phyloP scores from a whole-genome alignment of 2,797 vertebrate species.

The Erethizon dorsatum region DNA sequence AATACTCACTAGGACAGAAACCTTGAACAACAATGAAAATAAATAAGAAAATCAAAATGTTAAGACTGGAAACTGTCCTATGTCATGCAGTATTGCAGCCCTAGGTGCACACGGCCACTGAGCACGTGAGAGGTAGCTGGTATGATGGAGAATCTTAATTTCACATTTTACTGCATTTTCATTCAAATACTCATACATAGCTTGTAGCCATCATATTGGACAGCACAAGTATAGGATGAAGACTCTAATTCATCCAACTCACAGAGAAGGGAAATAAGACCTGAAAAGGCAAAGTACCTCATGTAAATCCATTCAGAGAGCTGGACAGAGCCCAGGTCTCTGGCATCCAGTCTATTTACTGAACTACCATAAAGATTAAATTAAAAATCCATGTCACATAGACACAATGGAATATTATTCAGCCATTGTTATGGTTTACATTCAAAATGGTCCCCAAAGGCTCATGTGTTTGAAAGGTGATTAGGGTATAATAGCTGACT shows the following conservation, averaged over 20 bases:
- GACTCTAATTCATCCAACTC: neutral
- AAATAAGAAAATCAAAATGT: neutral
- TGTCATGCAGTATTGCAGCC: neutral
- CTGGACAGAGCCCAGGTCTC: neutral
- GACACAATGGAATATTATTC: too few species aligned
- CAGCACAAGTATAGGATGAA: neutral
- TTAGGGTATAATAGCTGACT: too few species aligned
- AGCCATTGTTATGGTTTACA: too few species aligned
- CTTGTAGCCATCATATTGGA: neutral
- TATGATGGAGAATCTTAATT: neutral
- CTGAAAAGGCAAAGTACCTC: neutral
- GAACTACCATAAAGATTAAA: neutral
- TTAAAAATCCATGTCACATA: neutral
- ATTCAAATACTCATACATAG: neutral
- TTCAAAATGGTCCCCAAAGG: too few species aligned
- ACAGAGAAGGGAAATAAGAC: conserved; percentile 32
- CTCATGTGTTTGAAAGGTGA: too few species aligned
- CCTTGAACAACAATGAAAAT: neutral
- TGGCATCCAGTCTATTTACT: neutral
- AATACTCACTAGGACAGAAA: too few species aligned
- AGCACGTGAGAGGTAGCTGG: neutral
- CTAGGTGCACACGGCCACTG: neutral
- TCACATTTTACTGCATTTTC: neutral
- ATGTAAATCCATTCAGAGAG: neutral
- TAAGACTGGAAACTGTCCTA: neutral